These are phyloP conservation scores for Rhingia rostrata DNA, from an alignment of 2,888 invertebrate species.

Conservation along the genomic window DNA sequence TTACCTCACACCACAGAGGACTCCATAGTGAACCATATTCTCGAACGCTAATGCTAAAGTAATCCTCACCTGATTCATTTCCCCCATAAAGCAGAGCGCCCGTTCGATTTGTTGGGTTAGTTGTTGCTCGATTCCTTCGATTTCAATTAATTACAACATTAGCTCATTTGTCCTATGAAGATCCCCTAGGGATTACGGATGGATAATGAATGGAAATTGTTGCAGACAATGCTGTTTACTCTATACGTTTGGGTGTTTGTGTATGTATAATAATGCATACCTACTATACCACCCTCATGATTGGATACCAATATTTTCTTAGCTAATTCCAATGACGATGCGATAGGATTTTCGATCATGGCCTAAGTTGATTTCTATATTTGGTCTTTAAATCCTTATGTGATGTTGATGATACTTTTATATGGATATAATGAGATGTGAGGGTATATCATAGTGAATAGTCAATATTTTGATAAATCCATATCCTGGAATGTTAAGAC, in stretches of 20 bases:
- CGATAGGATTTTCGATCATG: constrained; percentile 51
- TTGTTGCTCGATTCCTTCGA: constrained; percentile 69
- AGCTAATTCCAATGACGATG: constrained; percentile 54
- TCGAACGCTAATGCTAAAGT: constrained; percentile 21
- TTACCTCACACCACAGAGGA: neutral
- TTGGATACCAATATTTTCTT: constrained; percentile 18
- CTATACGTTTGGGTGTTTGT: constrained; percentile 2
- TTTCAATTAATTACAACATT: constrained; percentile 73
- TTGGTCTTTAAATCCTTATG: constrained; percentile 54
- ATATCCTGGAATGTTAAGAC: no score
- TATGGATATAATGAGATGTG: neutral
- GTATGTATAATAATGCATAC: neutral
- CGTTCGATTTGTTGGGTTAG: constrained; percentile 68
- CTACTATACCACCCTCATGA: neutral
- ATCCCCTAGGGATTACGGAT: constrained; percentile 70
- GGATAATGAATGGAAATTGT: constrained; percentile 71
- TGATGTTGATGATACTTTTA: constrained; percentile 62
- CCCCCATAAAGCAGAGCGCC: constrained; percentile 33
- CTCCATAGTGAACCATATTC: constrained; percentile 22
- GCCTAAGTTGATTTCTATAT: constrained; percentile 52
- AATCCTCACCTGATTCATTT: constrained; percentile 58
- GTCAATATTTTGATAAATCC: no score
- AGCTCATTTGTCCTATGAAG: constrained; percentile 71
- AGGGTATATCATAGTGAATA: no score
- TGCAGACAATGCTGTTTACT: constrained; percentile 58